Evolutionary conservation across 2,113 vertebrate genomes (phyloP), one percentile per base, ranked within the genome.

Genomic region (Lota lota): DNA sequence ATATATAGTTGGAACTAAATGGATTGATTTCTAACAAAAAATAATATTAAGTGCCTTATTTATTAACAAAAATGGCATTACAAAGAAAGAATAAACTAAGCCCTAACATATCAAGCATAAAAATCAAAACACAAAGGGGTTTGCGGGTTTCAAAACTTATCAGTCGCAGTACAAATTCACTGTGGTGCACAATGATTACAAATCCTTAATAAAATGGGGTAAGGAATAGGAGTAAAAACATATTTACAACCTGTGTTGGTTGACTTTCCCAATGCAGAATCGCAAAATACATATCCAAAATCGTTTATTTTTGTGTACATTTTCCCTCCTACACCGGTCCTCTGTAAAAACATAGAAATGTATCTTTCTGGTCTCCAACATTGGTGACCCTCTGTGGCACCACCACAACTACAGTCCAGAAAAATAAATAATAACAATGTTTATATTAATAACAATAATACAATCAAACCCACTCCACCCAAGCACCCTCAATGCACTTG

Each of bases 31-130:
- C 40, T 47, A 47, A 47, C 40, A 47, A 47, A 47, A 8, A 33
- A 1, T 33, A 0, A 11, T 10, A 47, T 47, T 47, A 22, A 54
- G 74, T 61, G 69, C 19, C 71, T 78, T 51, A 75, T 89, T 90
- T 89, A 87, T 81, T 87, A 73, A 80, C 76, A 85, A 88, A 88
- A 78, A 69, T 24, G 67, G 75, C 71, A 60, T 63, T 77, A 81
- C 75, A 88, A 88, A 87, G 66, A 74, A 67, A 54, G 74, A 69
- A 83, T 72, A 80, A 85, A 88, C 47, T 73, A 74, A 75, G 79
- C 66, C 64, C 61, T 47, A 50, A 58, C 22, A 58, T 63, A 74
- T 65, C 75, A 74, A 71, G 70, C 74, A 82, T 70, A 77, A 47
- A 77, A 78, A 69, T 67, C 69, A 67, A 66, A 24, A 22, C 15